phyloP scores from a whole-genome alignment of 2,888 invertebrate genomes.

The Euzophera pinguis region DNA sequence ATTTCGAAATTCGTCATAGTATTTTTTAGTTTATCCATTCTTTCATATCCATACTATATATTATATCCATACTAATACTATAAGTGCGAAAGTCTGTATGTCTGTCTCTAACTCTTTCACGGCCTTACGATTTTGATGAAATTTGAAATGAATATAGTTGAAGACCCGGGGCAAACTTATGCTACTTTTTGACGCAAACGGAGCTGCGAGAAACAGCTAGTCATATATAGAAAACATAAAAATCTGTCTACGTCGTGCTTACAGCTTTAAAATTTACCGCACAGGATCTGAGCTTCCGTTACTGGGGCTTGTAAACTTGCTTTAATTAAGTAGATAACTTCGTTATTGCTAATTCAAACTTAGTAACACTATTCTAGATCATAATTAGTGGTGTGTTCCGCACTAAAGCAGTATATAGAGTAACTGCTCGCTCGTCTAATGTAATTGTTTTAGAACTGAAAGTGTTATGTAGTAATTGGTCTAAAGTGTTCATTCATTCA shows the following conservation, averaged over 20 bases:
- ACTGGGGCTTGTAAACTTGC: slow-evolving; percentile 12
- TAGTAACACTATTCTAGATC: slow-evolving; percentile 13
- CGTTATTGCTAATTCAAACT: slow-evolving; percentile 14
- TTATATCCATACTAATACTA: too few species aligned
- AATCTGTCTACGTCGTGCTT: slow-evolving; percentile 8
- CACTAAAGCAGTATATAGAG: background rate
- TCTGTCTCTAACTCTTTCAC: background rate
- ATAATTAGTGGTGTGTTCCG: slow-evolving; percentile 8
- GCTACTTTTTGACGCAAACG: too few species aligned
- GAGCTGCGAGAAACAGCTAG: too few species aligned
- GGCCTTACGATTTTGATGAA: background rate
- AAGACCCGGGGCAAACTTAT: too few species aligned
- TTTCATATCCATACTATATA: too few species aligned
- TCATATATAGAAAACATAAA: background rate
- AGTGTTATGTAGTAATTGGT: background rate
- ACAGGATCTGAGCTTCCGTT: slow-evolving; percentile 8
- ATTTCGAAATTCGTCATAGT: too few species aligned
- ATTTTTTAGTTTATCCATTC: too few species aligned
- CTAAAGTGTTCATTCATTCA: too few species aligned
- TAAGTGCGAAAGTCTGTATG: too few species aligned
- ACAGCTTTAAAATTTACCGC: slow-evolving; percentile 10
- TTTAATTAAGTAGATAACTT: slow-evolving; percentile 14
- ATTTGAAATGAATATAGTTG: too few species aligned
- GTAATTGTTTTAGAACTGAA: slow-evolving; percentile 2
- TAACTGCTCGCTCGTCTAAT: background rate